Conservation (phyloP, 2,888 invertebrate genomes). For the Leucophora obtusa region DNA sequence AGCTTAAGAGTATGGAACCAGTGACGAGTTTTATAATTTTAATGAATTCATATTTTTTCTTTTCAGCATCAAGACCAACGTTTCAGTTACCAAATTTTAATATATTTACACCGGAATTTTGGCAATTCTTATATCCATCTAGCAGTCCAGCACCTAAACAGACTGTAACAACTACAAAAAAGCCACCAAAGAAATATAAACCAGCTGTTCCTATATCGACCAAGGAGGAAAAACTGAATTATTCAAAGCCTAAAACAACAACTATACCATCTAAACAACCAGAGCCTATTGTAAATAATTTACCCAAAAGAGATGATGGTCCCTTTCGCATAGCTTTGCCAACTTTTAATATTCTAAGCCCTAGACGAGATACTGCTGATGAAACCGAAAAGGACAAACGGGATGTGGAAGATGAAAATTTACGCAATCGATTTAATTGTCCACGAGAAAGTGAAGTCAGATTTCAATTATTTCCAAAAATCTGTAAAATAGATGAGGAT, state of each 20-base stretch:
- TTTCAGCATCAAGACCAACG: constrained; percentile 53
- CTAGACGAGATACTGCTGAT: constrained; percentile 39
- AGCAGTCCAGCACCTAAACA: constrained; percentile 31
- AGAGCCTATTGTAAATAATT: background rate
- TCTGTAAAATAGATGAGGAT: constrained; percentile 75
- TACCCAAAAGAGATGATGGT: constrained; percentile 67
- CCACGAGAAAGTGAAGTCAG: constrained; percentile 79
- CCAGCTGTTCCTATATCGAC: constrained; percentile 39
- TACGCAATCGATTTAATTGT: constrained; percentile 74
- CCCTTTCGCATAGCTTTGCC: constrained; percentile 75
- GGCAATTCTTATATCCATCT: constrained; percentile 71
- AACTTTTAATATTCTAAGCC: constrained; percentile 68
- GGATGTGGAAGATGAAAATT: constrained; percentile 67
- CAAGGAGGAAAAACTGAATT: constrained; percentile 60
- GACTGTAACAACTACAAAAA: constrained; percentile 52
- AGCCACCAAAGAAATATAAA: constrained; percentile 67
- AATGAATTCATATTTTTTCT: background rate
- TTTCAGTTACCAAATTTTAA: constrained; percentile 67
- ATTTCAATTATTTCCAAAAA: constrained; percentile 78
- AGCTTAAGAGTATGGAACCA: background rate
- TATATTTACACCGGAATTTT: constrained; percentile 71
- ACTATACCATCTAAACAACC: background rate
- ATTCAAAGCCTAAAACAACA: constrained; percentile 49
- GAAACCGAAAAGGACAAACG: constrained; percentile 76
- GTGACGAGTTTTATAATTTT: background rate